phyloP scores from a whole-genome alignment of 35 echinoderm and acorn worm genomes.

The Patiria miniata region DNA sequence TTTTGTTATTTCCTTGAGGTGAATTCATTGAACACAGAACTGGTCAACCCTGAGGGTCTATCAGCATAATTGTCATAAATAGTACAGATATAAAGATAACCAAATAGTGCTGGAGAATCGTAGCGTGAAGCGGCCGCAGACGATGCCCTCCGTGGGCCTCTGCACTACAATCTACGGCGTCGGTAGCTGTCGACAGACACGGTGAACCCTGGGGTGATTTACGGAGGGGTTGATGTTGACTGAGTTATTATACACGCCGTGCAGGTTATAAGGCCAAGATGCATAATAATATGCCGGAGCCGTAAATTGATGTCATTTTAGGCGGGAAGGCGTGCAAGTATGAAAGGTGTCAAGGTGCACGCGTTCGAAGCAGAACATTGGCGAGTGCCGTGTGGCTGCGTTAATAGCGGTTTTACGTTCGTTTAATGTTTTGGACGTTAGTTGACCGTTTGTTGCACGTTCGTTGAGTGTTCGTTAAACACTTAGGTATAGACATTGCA shows the following conservation, averaged over 20 bases:
- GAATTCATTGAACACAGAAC: not conserved
- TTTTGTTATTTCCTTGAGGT: not conserved
- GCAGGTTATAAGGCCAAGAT: not conserved
- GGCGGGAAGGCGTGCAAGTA: not conserved
- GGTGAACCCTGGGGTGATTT: not conserved
- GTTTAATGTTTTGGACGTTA: not conserved
- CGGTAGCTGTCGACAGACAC: not conserved
- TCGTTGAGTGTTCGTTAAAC: not conserved
- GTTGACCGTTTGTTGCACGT: not conserved
- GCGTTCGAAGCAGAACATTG: not conserved
- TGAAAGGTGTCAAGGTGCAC: not conserved
- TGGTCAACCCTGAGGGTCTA: not conserved
- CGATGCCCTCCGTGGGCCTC: conserved; percentile 19
- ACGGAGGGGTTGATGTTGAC: not conserved
- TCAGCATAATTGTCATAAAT: not conserved
- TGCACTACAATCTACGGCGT: not conserved
- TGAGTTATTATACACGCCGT: not conserved
- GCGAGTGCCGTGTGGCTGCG: not conserved
- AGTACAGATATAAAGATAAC: not conserved
- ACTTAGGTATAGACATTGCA: not conserved
- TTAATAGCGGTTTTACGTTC: not conserved
- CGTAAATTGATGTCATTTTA: not conserved
- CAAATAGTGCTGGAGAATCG: not conserved
- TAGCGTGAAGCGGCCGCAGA: not conserved
- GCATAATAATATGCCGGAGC: not conserved